A percentile compares a stretch with the other conserved stretches of the same genome.
Conservation (phyloP, 2,113 vertebrate genomes). For the Pituophis catenifer region DNA sequence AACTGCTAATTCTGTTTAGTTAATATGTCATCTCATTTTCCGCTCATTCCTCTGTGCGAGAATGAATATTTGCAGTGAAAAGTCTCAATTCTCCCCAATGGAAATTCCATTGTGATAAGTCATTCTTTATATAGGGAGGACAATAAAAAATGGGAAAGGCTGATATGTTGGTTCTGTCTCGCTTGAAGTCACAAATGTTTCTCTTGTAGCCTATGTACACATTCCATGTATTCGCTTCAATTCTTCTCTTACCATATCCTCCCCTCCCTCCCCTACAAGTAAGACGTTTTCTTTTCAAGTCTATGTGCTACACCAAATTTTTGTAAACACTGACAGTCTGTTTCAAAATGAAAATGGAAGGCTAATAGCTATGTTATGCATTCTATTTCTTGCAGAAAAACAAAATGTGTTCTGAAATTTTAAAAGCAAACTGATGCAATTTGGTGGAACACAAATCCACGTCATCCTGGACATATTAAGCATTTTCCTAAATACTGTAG, state of each 20-base stretch:
- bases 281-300: neutral
- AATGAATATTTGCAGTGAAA: neutral
- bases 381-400: neutral
- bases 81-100: neutral
- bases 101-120: neutral
- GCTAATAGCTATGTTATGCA: neutral
- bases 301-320: neutral
- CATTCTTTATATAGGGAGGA: neutral
- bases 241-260: neutral
- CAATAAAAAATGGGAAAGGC: neutral
- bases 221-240: neutral
- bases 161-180: neutral
- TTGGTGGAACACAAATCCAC: neutral
- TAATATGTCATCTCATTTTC: neutral
- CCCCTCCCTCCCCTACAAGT: neutral
- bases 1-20: neutral
- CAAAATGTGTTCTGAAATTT: neutral
- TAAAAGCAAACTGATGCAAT: neutral
- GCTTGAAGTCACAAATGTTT: neutral
- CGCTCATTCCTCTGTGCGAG: neutral
- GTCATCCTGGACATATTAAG: neutral
- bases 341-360: neutral
- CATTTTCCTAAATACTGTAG: neutral
- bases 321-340: neutral
- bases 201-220: neutral